Evolutionary conservation across 2,113 vertebrate species (phyloP), one percentile per base, ranked within the genome.

Genomic region (Hemicordylus capensis): DNA sequence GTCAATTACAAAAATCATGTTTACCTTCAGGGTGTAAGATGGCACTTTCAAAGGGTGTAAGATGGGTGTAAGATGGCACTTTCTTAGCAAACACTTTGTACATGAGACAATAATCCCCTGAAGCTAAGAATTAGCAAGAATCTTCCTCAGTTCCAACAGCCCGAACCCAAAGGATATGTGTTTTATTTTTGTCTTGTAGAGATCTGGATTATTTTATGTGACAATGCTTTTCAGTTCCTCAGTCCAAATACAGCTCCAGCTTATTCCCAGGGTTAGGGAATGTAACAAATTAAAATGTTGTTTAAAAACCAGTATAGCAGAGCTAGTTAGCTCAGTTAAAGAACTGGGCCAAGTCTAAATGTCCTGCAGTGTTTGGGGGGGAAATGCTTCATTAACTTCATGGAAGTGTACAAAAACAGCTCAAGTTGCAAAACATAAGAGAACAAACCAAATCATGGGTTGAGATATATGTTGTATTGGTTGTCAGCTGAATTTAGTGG

Each of bases 81-180:
- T 87, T 90, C 58, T 83, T 61, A 85, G 61, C 59, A 91, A 91
- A 86, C 89, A 58, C 83, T 85, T 69, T 86, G 64, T 81, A 85
- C 81, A 70, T 37, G 70, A 81, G 84, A 92, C 80, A 91, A 89
- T 81, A 85, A 87, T 51, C 34, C 78, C 78, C 59, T 74, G 72
- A 92, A 88, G 0, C 48, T 37, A 79, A 14, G 61, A 66, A 69
- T 51, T 91, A 81, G 86, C 67, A 34, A 90, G 82, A 54, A 22
- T 70, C 12, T 1, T 5, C 3, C 82, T 11, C 20, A 5, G 3
- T 84, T 67, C 42, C 48, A 85, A 83, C n/a, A 81, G 63, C 79
- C 81, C 66, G 74, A 87, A 63, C 77, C 79, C 61, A 54, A 81
- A 66, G 37, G 81, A 28, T 83, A 39, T 44, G 69, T 22, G 51